phyloP scores from a whole-genome alignment of 2,797 vertebrate species.

The Lepus oiostolus region DNA sequence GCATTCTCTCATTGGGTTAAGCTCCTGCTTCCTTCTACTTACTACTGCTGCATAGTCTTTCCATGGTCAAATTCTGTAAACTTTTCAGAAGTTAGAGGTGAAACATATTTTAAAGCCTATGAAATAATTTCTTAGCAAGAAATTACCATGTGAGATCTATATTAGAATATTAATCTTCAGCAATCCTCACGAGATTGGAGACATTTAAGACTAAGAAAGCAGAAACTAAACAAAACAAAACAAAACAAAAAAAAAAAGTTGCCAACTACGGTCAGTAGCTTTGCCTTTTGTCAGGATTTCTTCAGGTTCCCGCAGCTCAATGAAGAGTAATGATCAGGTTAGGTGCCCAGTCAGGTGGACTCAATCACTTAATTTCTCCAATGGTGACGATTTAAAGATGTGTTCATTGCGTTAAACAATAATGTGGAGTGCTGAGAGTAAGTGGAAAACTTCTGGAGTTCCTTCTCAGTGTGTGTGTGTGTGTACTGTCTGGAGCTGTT shows the following conservation, averaged over 20 bases:
- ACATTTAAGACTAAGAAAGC: not conserved
- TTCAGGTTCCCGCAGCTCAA: not conserved
- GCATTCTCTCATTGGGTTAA: not conserved
- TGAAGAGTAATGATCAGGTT: not conserved
- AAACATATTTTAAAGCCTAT: conserved; percentile 44
- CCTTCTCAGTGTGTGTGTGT: not conserved
- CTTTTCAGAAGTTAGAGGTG: not conserved
- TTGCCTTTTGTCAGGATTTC: not conserved
- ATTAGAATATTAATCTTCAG: not conserved
- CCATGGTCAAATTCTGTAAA: not conserved
- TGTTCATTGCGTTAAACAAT: conserved; percentile 39
- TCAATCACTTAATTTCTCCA: not conserved
- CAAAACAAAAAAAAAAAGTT: not conserved
- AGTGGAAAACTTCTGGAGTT: not conserved
- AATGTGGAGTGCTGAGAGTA: not conserved
- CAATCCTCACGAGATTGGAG: conserved; percentile 38
- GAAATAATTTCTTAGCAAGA: not conserved
- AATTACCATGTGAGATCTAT: not conserved
- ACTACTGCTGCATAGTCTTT: not conserved
- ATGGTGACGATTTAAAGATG: not conserved
- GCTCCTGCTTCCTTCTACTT: conserved; percentile 25
- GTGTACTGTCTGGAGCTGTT: not conserved
- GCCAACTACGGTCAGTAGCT: not conserved
- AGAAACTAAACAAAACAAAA: conserved; percentile 30
- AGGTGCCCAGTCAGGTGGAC: not conserved